These are phyloP conservation scores for Erebia aethiops DNA, from an alignment of 2,888 invertebrate genomes.

Conservation along the genomic window DNA sequence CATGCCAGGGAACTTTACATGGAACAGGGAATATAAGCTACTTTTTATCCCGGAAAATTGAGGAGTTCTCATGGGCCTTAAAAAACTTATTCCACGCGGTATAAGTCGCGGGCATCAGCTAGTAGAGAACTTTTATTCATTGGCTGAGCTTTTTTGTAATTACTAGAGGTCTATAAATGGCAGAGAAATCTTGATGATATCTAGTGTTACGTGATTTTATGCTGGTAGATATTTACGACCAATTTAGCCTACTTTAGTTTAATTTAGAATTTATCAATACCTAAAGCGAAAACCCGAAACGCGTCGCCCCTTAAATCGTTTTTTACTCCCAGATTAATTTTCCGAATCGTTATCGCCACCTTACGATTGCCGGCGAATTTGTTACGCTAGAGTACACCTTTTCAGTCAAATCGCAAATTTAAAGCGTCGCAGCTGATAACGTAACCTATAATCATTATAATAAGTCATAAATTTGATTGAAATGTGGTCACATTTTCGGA, in stretches of 20 bases:
- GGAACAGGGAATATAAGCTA: too few relatives aligned
- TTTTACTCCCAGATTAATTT: slow-evolving; percentile 75
- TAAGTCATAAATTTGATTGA: slow-evolving; percentile 83
- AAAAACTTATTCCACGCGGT: too few relatives aligned
- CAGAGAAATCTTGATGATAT: too few relatives aligned
- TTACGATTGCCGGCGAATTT: slow-evolving; percentile 80
- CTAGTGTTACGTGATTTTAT: background rate
- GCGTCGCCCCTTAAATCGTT: slow-evolving; percentile 50
- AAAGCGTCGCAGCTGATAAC: slow-evolving; percentile 73
- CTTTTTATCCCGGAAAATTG: too few relatives aligned
- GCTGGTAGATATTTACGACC: background rate
- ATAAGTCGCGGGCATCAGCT: too few relatives aligned
- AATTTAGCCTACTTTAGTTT: background rate
- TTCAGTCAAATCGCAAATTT: slow-evolving; percentile 80
- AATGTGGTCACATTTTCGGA: slow-evolving; percentile 80
- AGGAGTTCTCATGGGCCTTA: too few relatives aligned
- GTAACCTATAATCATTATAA: slow-evolving; percentile 81
- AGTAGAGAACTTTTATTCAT: too few relatives aligned
- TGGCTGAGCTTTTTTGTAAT: too few relatives aligned
- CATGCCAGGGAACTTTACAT: too few relatives aligned
- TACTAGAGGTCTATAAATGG: too few relatives aligned
- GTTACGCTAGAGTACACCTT: slow-evolving; percentile 81
- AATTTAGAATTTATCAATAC: slow-evolving; percentile 8
- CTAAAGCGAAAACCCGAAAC: slow-evolving; percentile 27
- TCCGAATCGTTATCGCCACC: slow-evolving; percentile 78